A percentile compares a stretch with the other conserved stretches of the same genome.
Evolutionary conservation across 2,113 vertebrate genomes (phyloP).

Genomic region (Pelobates fuscus): DNA sequence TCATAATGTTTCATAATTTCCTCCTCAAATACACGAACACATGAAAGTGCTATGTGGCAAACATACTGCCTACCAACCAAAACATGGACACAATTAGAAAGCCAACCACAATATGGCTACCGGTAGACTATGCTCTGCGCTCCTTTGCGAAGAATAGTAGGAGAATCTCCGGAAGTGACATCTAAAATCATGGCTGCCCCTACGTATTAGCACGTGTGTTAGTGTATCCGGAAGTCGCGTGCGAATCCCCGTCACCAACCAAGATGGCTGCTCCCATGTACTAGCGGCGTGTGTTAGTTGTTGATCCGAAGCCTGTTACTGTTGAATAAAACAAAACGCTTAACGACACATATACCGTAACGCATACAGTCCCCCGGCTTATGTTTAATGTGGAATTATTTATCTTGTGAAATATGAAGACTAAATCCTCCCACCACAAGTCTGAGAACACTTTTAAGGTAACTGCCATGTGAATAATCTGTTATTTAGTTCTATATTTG

Average conservation of each 20-base stretch:
- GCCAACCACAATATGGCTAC: no score
- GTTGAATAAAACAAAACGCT: not conserved
- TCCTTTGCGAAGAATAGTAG: no score
- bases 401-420: conserved; percentile 66
- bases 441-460: conserved; percentile 89
- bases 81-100: no score
- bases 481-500: no score
- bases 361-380: not conserved
- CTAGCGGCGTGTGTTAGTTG: conserved; percentile 51
- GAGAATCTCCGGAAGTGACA: no score
- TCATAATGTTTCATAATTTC: no score
- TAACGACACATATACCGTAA: not conserved
- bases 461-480: conserved; percentile 55
- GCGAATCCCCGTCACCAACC: conserved; percentile 17
- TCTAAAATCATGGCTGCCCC: no score
- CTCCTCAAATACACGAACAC: no score
- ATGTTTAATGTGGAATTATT: rapidly evolving
- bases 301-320: not conserved
- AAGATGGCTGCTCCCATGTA: conserved; percentile 67
- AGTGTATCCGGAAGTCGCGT: conserved; percentile 21
- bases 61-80: no score
- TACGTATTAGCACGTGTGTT: no score
- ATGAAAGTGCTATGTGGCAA: no score
- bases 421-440: conserved; percentile 85
- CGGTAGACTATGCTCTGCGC: no score